A percentile compares a stretch with the other conserved stretches of the same genome.
Conservation (phyloP, 2,113 vertebrate genomes). For the Bothrops jararaca region DNA sequence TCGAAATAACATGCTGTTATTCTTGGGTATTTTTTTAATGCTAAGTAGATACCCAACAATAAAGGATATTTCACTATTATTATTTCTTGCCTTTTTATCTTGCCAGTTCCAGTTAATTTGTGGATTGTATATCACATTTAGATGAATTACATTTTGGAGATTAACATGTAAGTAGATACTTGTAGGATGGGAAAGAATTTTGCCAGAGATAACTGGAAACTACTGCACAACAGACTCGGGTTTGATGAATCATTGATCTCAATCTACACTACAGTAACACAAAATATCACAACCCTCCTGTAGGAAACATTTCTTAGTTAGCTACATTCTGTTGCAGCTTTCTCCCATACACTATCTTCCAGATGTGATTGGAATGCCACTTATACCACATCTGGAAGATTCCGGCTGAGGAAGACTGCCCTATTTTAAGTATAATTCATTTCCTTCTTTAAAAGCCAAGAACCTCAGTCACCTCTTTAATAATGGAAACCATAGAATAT, state of each 20-base stretch:
- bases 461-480: neutral
- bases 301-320: neutral
- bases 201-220: neutral
- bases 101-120: neutral
- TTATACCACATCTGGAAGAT: neutral
- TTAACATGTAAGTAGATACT: neutral
- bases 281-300: neutral
- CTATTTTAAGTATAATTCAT: neutral
- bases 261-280: neutral
- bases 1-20: neutral
- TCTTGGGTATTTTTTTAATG: neutral
- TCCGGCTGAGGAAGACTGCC: neutral
- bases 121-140: neutral
- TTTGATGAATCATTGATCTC: neutral
- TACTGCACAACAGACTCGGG: neutral
- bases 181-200: neutral
- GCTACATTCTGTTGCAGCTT: neutral
- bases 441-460: neutral
- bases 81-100: neutral
- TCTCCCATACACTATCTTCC: neutral
- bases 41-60: neutral
- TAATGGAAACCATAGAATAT: neutral
- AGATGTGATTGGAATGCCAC: neutral
- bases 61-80: neutral
- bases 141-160: neutral